phyloP scores from a whole-genome alignment of 37 sponge, comb jelly and placozoan species.

The Aplysina aerophoba region DNA sequence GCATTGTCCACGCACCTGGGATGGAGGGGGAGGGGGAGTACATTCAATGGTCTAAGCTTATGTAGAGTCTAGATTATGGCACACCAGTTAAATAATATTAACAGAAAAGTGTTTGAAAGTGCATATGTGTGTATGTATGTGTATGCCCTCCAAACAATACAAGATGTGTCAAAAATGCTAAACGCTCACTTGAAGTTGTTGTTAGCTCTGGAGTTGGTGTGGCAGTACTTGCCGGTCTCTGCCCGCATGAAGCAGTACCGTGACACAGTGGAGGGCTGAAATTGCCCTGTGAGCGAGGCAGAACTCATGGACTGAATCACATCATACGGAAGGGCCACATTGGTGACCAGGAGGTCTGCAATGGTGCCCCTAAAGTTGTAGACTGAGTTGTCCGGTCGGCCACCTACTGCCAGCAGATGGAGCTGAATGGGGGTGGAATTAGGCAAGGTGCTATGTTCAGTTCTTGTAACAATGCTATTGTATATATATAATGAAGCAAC shows the following conservation, averaged over 20 bases:
- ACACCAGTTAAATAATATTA: too few species aligned
- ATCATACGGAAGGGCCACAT: slow-evolving; percentile 43
- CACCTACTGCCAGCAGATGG: slow-evolving; percentile 76
- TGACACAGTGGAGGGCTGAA: neutral
- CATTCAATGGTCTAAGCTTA: too few species aligned
- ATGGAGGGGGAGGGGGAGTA: too few species aligned
- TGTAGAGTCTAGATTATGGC: too few species aligned
- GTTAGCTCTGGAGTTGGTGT: neutral
- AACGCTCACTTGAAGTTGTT: slow-evolving; percentile 14
- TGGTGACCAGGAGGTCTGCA: slow-evolving; percentile 66
- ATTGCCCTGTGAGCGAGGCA: neutral
- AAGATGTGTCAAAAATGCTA: too few species aligned
- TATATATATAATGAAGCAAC: too few species aligned
- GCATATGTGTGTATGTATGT: too few species aligned
- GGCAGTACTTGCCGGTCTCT: slow-evolving; percentile 12
- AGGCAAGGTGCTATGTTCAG: too few species aligned
- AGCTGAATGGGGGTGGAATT: slow-evolving; percentile 10
- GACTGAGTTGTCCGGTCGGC: slow-evolving; percentile 64
- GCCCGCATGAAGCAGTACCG: slow-evolving; percentile 1
- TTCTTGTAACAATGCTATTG: too few species aligned
- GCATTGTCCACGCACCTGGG: too few species aligned
- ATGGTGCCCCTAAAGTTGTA: slow-evolving; percentile 80
- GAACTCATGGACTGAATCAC: slow-evolving; percentile 32
- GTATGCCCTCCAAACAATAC: too few species aligned
- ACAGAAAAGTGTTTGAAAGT: too few species aligned